Evolutionary conservation across 2,888 invertebrate genomes (phyloP).

Genomic region (Alviniconcha strummeri): DNA sequence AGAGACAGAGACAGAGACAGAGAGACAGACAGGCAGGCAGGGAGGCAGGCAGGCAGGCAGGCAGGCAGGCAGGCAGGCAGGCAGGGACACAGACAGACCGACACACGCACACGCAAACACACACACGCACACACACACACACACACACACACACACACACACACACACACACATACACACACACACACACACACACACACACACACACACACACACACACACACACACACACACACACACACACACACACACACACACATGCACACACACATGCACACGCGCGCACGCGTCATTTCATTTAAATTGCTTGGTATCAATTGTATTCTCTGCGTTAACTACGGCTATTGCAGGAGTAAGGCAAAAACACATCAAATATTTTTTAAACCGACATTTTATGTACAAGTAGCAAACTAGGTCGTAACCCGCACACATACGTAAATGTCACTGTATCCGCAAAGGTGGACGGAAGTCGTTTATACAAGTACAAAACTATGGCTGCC

Average conservation of each 20-base stretch:
- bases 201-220: not conserved
- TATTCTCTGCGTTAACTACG: no score
- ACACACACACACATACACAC: not conserved
- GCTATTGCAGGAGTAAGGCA: not conserved
- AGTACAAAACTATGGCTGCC: no score
- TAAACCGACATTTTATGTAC: not conserved
- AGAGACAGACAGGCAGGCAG: not conserved
- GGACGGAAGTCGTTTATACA: no score
- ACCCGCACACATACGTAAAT: not conserved
- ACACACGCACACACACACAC: not conserved
- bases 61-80: not conserved
- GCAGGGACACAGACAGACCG: not conserved
- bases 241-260: not conserved
- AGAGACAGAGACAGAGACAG: not conserved
- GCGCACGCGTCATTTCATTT: not conserved
- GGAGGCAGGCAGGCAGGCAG: not conserved
- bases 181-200: not conserved
- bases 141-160: not conserved
- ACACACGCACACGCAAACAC: not conserved
- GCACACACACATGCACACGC: not conserved
- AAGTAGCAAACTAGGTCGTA: not conserved
- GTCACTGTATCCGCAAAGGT: not conserved
- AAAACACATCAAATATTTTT: not conserved
- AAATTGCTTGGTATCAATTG: no score
- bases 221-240: not conserved